Evolutionary conservation across 1,140 invertebrate genomes (phyloP), one percentile per base, ranked within the genome.

Genomic region (Drosophila sturtevanti): DNA sequence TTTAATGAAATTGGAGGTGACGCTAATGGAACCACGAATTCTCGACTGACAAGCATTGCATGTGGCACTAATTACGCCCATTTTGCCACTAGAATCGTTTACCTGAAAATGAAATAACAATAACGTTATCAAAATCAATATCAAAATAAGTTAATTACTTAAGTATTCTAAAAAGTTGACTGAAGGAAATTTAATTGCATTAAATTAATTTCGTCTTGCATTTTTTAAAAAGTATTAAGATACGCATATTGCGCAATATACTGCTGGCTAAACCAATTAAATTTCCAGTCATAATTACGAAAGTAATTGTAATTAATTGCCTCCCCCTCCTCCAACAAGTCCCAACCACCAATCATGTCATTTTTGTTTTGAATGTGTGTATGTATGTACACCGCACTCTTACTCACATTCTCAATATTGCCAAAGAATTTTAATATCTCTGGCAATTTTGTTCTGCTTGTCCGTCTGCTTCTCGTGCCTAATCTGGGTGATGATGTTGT

Each of bases 1-100:
- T n/a, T 74, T 70, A 12, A 74, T 74, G 16, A 74, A 74, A 21
- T 74, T 74, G 7, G 72, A 74, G 21, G 72, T 74, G 9, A 74
- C 67, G 0, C 44, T 70, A 0, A 61, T 54, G 27, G 69, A 74
- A 0, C 72, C 72, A 18, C 44, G 68, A 7, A 74, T 74, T 1
- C 72, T 37, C 0, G 61, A 55, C 1, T 64, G 60, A 16, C 72
- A 74, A 0, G 67, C 72, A 44, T 74, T 74, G 67, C 72, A 74
- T 2, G 61, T 64, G 21, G 72, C 72, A 35, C 55, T 61, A 3
- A 74, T 48, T 6, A 56, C 67, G 14, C 55, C 72, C 21, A 55
- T 37, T 6, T 34, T 64, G 12, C 61, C 67, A 56, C 41, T 54
- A 4, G 52, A 55, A 18, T 60, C 61, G n/a, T 27, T 24, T 2